These are phyloP conservation scores for Thinocorus orbignyianus DNA, from an alignment of 2,113 vertebrate species.

Conservation along the genomic window DNA sequence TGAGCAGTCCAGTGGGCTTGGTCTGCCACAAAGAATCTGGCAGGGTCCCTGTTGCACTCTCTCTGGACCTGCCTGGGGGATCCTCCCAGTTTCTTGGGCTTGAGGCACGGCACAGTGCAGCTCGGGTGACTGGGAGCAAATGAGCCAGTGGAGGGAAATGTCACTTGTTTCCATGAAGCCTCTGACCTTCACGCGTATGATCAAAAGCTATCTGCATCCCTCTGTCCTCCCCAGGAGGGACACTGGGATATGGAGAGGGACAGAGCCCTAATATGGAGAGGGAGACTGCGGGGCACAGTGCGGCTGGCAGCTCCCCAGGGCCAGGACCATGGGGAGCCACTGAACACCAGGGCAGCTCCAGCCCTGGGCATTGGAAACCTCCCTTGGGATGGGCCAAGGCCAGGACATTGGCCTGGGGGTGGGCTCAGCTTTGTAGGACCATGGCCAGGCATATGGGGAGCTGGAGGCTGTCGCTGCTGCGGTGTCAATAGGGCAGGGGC, in stretches of 20 bases:
- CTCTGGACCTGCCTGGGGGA: not conserved
- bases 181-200: not conserved
- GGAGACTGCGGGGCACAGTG: not conserved
- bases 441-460: not conserved
- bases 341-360: not conserved
- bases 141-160: not conserved
- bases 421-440: not conserved
- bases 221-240: not conserved
- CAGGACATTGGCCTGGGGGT: not conserved
- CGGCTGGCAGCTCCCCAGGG: not conserved
- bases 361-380: not conserved
- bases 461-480: not conserved
- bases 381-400: not conserved
- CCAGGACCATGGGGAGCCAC: not conserved
- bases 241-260: not conserved
- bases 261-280: not conserved
- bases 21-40: not conserved
- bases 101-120: not conserved
- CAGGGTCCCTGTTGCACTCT: accelerated
- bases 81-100: not conserved
- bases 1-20: not conserved
- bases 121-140: not conserved
- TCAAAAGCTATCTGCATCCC: not conserved
- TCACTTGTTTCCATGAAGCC: not conserved
- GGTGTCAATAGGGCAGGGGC: not conserved